Evolutionary conservation across 2,888 invertebrate species (phyloP).

Genomic region (Axea sp.): DNA sequence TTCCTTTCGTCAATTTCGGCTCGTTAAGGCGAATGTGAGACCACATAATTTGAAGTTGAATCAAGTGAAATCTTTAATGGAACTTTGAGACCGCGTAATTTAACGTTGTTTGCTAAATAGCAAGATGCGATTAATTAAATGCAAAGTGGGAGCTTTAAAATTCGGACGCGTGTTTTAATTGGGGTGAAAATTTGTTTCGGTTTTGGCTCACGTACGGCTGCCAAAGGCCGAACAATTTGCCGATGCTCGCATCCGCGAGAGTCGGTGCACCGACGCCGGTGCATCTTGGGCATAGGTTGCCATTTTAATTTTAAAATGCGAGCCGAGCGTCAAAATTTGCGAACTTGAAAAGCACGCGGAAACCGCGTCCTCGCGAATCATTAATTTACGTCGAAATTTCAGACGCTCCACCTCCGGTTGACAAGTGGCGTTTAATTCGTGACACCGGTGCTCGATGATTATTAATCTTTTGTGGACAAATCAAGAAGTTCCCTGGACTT

Average conservation of each 20-base stretch:
- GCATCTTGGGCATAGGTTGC: conserved; percentile 1
- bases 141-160: too few species aligned
- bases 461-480: conserved; percentile 42
- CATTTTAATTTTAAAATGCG: conserved; percentile 18
- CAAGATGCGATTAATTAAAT: too few species aligned
- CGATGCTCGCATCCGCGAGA: background rate
- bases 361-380: conserved; percentile 36
- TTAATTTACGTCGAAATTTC: conserved; percentile 42
- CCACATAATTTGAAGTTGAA: too few species aligned
- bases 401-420: conserved; percentile 14
- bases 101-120: too few species aligned
- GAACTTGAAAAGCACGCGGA: conserved; percentile 27
- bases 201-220: too few species aligned
- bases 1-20: too few species aligned
- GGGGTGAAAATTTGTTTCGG: too few species aligned
- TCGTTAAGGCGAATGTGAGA: too few species aligned
- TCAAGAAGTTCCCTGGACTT: conserved; percentile 9
- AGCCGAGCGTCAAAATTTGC: conserved; percentile 3
- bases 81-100: too few species aligned
- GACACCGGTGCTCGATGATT: conserved; percentile 8
- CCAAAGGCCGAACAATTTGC: too few species aligned
- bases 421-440: conserved; percentile 37
- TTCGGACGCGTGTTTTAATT: too few species aligned
- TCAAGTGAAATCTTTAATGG: too few species aligned
- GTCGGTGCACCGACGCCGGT: background rate